A percentile compares a stretch with the other conserved stretches of the same genome.
Evolutionary conservation across 2,797 vertebrate genomes (phyloP).

Genomic region (Halcyon leucocephala): DNA sequence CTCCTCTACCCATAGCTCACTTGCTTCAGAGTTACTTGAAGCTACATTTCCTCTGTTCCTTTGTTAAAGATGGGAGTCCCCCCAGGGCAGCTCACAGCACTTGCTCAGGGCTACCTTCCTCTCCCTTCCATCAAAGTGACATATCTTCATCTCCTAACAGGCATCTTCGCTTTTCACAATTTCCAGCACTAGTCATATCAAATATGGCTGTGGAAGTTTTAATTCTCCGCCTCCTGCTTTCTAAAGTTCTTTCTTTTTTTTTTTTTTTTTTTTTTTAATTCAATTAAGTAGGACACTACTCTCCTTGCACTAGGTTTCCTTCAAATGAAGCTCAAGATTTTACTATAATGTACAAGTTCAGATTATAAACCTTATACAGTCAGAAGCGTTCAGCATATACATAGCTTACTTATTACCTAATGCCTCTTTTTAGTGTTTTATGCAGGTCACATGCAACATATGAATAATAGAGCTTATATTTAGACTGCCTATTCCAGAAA

Average conservation of each 20-base stretch:
- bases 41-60: constrained; percentile 27
- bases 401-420: not conserved
- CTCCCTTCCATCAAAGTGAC: constrained; percentile 20
- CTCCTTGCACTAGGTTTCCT: not conserved
- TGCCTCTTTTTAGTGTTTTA: not conserved
- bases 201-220: not conserved
- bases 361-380: not conserved
- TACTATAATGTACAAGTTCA: not conserved
- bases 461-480: not conserved
- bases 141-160: not conserved
- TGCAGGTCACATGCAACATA: not conserved
- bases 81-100: constrained; percentile 51
- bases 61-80: constrained; percentile 48
- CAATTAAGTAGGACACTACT: not conserved
- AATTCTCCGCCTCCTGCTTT: not conserved
- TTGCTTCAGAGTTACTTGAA: not conserved
- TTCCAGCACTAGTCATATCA: not conserved
- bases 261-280: not conserved
- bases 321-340: not conserved
- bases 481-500: not conserved
- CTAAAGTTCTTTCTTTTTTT: not conserved
- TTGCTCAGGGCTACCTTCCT: constrained; percentile 43
- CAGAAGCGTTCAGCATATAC: not conserved
- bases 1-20: not conserved
- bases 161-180: not conserved